A percentile compares a stretch with the other conserved stretches of the same genome.
Evolutionary conservation across 2,113 vertebrate genomes (phyloP).

Genomic region (Mus musculus): DNA sequence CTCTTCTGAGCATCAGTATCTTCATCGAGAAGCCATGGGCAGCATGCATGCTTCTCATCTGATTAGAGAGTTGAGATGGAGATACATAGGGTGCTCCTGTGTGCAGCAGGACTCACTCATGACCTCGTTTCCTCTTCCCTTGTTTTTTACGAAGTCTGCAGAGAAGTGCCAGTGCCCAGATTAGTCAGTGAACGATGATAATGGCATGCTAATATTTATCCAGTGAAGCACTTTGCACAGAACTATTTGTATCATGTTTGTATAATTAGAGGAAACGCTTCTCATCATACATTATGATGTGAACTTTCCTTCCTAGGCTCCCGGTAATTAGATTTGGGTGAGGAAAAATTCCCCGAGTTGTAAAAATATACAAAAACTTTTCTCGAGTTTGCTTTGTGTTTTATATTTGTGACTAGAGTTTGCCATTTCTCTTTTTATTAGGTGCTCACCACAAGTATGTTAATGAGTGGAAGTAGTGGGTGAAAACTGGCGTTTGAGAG

Average conservation of each 20-base stretch:
- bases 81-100: neutral
- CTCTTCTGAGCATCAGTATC: neutral
- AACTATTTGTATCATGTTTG: conserved; percentile 36
- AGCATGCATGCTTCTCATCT: neutral
- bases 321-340: conserved; percentile 28
- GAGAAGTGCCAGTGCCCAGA: neutral
- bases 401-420: conserved; percentile 32
- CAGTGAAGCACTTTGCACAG: conserved; percentile 21
- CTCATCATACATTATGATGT: neutral
- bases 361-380: neutral
- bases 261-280: conserved; percentile 8
- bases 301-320: conserved; percentile 46
- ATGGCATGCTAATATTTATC: conserved; percentile 52
- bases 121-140: neutral
- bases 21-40: neutral
- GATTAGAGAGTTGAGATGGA: neutral
- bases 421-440: neutral
- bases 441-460: neutral
- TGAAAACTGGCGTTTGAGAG: conserved; percentile 12
- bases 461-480: neutral
- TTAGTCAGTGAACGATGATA: neutral
- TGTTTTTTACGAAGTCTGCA: neutral
- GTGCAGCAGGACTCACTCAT: neutral
- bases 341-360: conserved; percentile 19
- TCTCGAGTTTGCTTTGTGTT: conserved; percentile 19